A percentile compares a stretch with the other conserved stretches of the same genome.
Conservation (phyloP, 2,113 vertebrate genomes). For the Chrysemys picta region DNA sequence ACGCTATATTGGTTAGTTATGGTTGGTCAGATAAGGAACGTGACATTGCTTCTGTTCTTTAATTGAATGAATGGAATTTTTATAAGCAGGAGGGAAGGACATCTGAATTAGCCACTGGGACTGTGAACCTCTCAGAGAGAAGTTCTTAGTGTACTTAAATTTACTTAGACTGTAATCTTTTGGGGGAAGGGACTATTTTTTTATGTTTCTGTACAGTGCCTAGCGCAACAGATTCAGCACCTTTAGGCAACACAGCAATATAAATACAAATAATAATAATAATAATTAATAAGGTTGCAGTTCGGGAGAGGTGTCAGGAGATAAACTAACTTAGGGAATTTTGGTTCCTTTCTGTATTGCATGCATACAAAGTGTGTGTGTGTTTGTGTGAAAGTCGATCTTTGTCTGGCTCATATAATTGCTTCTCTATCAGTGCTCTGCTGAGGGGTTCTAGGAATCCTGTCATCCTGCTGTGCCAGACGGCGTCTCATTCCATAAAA, state of each 20-base stretch:
- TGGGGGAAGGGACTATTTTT: not conserved
- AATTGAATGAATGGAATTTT: not conserved
- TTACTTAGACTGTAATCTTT: not conserved
- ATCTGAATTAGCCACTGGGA: not conserved
- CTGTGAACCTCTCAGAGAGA: not conserved
- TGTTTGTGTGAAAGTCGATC: accelerated
- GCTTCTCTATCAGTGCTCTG: slow-evolving; percentile 9
- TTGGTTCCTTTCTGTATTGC: not conserved
- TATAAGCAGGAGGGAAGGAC: not conserved
- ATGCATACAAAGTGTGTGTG: not conserved
- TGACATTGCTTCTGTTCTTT: accelerated
- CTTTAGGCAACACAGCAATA: not conserved
- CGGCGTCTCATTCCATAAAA: slow-evolving; percentile 6
- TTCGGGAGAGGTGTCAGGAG: not conserved
- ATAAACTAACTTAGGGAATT: not conserved
- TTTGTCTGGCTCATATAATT: not conserved
- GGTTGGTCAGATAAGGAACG: not conserved
- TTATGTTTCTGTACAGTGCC: not conserved
- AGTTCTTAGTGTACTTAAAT: not conserved
- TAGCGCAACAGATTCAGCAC: not conserved
- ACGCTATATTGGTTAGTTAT: not conserved
- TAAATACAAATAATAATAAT: not conserved
- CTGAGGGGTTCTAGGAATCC: slow-evolving; percentile 16
- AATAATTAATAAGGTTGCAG: not conserved
- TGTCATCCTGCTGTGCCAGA: not conserved